Evolutionary conservation across 2,113 vertebrate genomes (phyloP).

Genomic region (Bostrychus sinensis): DNA sequence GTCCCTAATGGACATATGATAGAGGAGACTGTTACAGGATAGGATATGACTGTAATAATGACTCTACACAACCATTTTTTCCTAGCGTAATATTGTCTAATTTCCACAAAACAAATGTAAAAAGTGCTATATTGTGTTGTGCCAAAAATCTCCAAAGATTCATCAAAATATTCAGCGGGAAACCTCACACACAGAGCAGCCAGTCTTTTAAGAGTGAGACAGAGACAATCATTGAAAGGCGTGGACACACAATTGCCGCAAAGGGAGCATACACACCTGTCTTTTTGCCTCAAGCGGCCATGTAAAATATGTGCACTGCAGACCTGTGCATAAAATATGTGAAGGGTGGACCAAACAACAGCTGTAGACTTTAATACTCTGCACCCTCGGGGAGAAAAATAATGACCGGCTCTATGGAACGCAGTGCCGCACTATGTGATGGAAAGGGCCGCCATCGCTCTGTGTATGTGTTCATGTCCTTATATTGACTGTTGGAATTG

Average conservation of each 20-base stretch:
- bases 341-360: conserved; percentile 42
- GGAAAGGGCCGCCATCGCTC: conserved; percentile 23
- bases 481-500: conserved; percentile 42
- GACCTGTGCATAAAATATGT: conserved; percentile 41
- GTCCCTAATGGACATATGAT: too few species aligned
- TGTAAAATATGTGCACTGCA: conserved; percentile 29
- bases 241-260: conserved; percentile 22
- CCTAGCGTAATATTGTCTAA: too few species aligned
- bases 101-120: too few species aligned
- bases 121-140: too few species aligned
- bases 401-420: conserved; percentile 46
- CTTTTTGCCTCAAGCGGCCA: background rate
- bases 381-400: conserved; percentile 40
- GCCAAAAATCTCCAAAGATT: conserved; percentile 45
- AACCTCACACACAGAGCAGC: conserved; percentile 49
- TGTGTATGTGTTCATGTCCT: conserved; percentile 32
- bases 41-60: too few species aligned
- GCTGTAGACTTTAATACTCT: conserved; percentile 30
- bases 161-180: conserved; percentile 60
- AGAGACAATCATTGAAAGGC: conserved; percentile 46
- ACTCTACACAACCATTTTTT: too few species aligned
- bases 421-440: conserved; percentile 28
- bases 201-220: conserved; percentile 64
- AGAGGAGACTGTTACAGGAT: too few species aligned
- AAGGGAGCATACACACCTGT: conserved; percentile 17